Evolutionary conservation across 2,797 vertebrate genomes (phyloP).

Genomic region (Esox lucius): DNA sequence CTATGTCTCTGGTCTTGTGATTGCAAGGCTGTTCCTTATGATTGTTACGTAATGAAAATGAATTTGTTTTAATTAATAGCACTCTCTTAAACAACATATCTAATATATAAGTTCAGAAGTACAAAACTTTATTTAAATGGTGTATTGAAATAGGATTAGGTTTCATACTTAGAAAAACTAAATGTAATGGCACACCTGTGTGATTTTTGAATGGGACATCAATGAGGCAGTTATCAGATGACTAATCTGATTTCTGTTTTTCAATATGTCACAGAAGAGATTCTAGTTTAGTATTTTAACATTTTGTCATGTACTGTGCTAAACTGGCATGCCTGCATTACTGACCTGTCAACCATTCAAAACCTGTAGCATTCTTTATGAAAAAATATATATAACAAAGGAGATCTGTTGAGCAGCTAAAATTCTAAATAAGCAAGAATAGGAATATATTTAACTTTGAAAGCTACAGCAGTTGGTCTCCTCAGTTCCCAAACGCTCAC

Average conservation of each 20-base stretch:
- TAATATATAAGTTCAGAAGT: not conserved
- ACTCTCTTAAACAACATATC: not conserved
- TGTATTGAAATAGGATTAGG: not conserved
- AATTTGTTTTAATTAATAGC: not conserved
- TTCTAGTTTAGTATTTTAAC: not conserved
- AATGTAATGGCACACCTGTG: not conserved
- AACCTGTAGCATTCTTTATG: too few relatives aligned
- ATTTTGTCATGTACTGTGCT: too few relatives aligned
- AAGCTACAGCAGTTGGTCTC: too few relatives aligned
- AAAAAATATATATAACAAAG: too few relatives aligned
- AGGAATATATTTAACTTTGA: too few relatives aligned
- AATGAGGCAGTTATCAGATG: not conserved
- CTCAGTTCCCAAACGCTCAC: too few relatives aligned
- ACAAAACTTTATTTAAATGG: not conserved
- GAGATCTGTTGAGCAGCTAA: too few relatives aligned
- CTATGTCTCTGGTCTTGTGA: slow-evolving; percentile 48
- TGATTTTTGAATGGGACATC: not conserved
- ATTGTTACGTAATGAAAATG: slow-evolving; percentile 17
- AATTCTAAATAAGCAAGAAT: too few relatives aligned
- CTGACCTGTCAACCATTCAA: too few relatives aligned
- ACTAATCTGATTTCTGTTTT: not conserved
- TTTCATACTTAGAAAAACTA: not conserved
- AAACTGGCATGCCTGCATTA: too few relatives aligned
- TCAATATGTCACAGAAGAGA: not conserved
- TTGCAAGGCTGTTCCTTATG: not conserved